Evolutionary conservation across 2,113 vertebrate species (phyloP).

Genomic region (Tympanuchus pallidicinctus): DNA sequence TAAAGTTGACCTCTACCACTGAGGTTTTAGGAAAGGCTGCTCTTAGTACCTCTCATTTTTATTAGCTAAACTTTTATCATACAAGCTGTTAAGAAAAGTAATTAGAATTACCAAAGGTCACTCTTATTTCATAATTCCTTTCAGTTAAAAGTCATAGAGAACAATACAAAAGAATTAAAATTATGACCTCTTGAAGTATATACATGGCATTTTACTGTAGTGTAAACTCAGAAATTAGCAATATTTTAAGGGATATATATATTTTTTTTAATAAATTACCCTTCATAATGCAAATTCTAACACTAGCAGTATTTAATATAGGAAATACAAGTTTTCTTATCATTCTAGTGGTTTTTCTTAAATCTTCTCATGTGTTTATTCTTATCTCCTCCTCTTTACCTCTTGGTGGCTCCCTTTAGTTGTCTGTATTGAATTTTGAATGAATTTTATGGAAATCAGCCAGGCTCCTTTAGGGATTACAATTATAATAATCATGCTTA

Average conservation of each 20-base stretch:
- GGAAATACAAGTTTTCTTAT: background rate
- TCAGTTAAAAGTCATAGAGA: background rate
- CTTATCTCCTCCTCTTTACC: accelerated
- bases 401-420: background rate
- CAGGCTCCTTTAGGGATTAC: background rate
- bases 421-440: background rate
- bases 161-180: background rate
- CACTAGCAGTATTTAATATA: background rate
- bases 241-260: background rate
- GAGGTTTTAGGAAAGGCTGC: conserved; percentile 3
- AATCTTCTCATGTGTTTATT: background rate
- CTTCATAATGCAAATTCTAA: background rate
- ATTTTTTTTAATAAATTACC: no score
- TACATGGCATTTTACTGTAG: background rate
- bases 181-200: background rate
- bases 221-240: background rate
- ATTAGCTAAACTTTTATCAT: background rate
- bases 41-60: background rate
- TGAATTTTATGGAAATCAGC: background rate
- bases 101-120: conserved; percentile 15
- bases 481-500: background rate
- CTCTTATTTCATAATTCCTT: background rate
- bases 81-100: background rate
- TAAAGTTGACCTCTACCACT: background rate
- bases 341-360: background rate